Conservation (phyloP, 2,888 invertebrate genomes). For the Nemurella pictetii region DNA sequence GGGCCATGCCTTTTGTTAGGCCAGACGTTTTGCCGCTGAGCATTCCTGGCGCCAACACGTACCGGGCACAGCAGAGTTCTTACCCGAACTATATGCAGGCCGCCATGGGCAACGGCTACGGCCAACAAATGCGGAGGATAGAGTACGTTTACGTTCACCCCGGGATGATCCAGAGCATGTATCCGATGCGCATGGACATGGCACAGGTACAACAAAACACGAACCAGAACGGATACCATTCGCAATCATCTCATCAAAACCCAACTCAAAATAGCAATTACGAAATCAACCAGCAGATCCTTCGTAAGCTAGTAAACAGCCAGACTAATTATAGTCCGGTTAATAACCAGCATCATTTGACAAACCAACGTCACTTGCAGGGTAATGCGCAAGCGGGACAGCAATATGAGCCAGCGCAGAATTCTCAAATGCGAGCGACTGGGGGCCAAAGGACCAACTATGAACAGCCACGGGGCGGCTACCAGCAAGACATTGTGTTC, state of each 20-base stretch:
- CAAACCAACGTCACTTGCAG: conserved; percentile 6
- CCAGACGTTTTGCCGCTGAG: neutral
- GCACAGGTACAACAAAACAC: neutral
- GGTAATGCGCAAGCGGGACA: neutral
- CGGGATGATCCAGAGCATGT: no score
- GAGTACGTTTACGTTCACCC: neutral
- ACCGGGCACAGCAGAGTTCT: neutral
- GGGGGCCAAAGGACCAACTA: neutral
- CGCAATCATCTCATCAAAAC: neutral
- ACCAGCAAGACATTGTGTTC: neutral
- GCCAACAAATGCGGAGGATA: no score
- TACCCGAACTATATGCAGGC: neutral
- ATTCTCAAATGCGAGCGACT: neutral
- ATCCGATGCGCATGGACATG: neutral
- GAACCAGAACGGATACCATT: neutral
- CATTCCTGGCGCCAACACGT: neutral
- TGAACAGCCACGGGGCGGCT: neutral
- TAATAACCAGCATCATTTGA: neutral
- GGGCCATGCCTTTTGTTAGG: neutral
- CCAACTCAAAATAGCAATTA: neutral
- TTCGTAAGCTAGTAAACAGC: neutral
- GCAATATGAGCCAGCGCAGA: neutral
- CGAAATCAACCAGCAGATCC: neutral
- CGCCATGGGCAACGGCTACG: neutral
- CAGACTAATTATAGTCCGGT: neutral